Base-by-base conservation (phyloP, 2,113 vertebrate genomes). In the Tretioscincus oriximinensis region DNA sequence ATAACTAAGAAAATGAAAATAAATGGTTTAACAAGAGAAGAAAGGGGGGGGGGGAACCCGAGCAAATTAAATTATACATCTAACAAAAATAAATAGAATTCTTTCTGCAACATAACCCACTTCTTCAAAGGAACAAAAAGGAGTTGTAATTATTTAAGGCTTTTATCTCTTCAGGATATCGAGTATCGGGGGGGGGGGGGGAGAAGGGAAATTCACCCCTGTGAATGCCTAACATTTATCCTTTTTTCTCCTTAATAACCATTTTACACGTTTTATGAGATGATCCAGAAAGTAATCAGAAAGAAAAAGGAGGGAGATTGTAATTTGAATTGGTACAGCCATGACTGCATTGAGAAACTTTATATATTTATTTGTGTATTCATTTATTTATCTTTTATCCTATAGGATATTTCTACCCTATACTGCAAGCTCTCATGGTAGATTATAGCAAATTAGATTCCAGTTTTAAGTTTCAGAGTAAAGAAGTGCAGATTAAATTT, bases 11-110 rank as follows among this genome's bases (percentile, higher is more conserved):
- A 58, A 58, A 58, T 58, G 18, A 14, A 58, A 58, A 58, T 18
- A 58, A 58, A 80, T 29, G 21, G 31, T 78, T 21, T 28, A 35
- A 85, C 45, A 24, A 65, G 41, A n/a, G 31, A 12, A 21, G 87
- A 73, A 80, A 22, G 8, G 18, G 26, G 22, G 14, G 29, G 18
- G 2, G 22, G 7, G 70, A 82, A 83, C 85, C 82, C 89, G 90
- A 90, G 85, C 76, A 88, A 92, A 92, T 90, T 90, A 86, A 91
- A 92, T 93, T 91, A 89, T 90, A 82, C 87, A 87, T 93, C 86
- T 91, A 88, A 91, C 1, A 0, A 88, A 78, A 82, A 82, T 77
- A 89, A 87, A 89, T 85, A 90, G 73, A 58, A 68, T 47, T 84
- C 77, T 76, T 60, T 80, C 87, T 92, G 86, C 85, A 89, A 76